Evolutionary conservation across 92 coral and sea anemone genomes (phyloP), one percentile per base, ranked within the genome.

Genomic region (Epizoanthus illoricatus): DNA sequence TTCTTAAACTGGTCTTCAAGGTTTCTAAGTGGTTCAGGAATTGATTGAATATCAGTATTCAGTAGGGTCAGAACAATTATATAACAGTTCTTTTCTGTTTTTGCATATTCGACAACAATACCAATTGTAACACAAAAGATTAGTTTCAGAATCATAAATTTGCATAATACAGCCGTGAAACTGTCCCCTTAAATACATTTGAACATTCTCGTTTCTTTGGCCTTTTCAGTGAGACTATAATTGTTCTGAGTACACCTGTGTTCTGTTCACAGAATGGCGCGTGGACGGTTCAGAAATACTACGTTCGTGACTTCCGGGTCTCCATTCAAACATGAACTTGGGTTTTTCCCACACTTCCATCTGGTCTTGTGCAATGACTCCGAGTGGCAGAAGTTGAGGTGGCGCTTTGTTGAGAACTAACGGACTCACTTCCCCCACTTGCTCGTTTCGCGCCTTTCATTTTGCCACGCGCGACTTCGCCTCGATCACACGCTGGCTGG

Each of bases 341-440:
- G 93, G 91, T 42, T 84, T 85, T 65, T 89, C 90, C 97, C 98
- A 92, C 15, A 81, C 80, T 49, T 89, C 89, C 84, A 86, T 41
- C 65, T 91, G 91, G 62, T 85, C 96, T 19, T 97, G 97, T 4
- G 91, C 87, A 41, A 93, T 88, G 73, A 93, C 97, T 3, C 91
- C 87, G 75, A 95, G 84, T 5, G 98, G 96, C 20, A 96, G 94
- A 23, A 91, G 88, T 66, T 76, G 92, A 4, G 94, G 85, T 9
- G 98, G 98, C 12, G 98, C 98, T 60, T 91, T 84, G 24, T 92
- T 84, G 40, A 85, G 69, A 20, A 92, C 88, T 21, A 94, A 82
- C 45, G 96, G 54, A 73, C 84, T 85, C 80, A 89, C 89, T 84
- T 91, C 96, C 66, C 65, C 62, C 3, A 80, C 90, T 82, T 93